These are phyloP conservation scores for Daktulosphaira vitifoliae DNA, from an alignment of 1,140 invertebrate genomes.

Conservation along the genomic window DNA sequence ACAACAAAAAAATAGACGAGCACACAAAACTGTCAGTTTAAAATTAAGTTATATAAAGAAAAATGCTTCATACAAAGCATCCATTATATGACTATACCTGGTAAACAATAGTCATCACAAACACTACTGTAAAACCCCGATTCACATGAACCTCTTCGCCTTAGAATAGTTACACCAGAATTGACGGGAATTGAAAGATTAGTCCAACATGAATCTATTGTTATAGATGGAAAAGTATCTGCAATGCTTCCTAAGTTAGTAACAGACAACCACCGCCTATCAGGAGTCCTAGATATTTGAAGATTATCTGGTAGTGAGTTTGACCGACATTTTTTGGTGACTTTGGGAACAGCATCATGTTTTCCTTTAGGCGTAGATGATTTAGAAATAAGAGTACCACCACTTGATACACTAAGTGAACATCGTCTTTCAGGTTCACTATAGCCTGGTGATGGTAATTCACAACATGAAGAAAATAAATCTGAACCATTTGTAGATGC, in stretches of 20 bases:
- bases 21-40: slow-evolving; percentile 3
- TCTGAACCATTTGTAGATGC: slow-evolving; percentile 46
- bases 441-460: slow-evolving; percentile 52
- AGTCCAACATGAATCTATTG: slow-evolving; percentile 22
- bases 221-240: slow-evolving; percentile 29
- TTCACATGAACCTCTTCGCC: slow-evolving; percentile 73
- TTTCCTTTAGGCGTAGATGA: slow-evolving; percentile 9
- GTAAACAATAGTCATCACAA: slow-evolving; percentile 56
- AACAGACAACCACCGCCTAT: slow-evolving; percentile 33
- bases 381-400: slow-evolving; percentile 15
- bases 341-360: slow-evolving; percentile 30
- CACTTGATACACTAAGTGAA: slow-evolving; percentile 31
- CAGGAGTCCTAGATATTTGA: slow-evolving; percentile 1
- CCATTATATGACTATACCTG: slow-evolving; percentile 40
- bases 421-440: slow-evolving; percentile 5
- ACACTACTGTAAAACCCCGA: slow-evolving; percentile 80
- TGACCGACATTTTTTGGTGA: slow-evolving; percentile 23
- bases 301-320: slow-evolving; percentile 20
- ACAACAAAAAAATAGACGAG: slow-evolving; percentile 16
- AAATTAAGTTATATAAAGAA: slow-evolving; percentile 3
- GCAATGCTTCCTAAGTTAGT: slow-evolving; percentile 18
- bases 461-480: slow-evolving; percentile 65
- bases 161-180: slow-evolving; percentile 40
- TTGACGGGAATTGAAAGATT: slow-evolving; percentile 25
- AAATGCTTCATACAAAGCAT: background rate